These are phyloP conservation scores for Microtus richardsoni DNA, from an alignment of 2,113 vertebrate species.

Conservation along the genomic window DNA sequence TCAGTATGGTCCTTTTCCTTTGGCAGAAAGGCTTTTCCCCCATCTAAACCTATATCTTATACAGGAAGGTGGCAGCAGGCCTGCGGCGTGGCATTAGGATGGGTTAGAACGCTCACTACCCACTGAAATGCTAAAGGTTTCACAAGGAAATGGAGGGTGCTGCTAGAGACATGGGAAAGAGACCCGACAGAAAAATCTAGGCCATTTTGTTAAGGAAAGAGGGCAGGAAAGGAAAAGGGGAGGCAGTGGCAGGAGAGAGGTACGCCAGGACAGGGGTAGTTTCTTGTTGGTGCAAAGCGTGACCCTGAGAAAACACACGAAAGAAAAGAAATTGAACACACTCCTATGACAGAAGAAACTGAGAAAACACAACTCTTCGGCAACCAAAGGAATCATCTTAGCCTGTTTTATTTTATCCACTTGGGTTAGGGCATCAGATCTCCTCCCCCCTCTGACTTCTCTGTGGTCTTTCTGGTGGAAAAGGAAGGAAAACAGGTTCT, in stretches of 20 bases:
- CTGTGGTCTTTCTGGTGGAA: slow-evolving; percentile 2
- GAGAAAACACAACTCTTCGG: not conserved
- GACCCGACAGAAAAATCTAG: not conserved
- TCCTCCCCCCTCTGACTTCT: not conserved
- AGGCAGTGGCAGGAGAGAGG: not conserved
- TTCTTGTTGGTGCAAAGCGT: not conserved
- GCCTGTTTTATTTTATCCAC: not conserved
- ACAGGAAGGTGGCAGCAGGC: not conserved
- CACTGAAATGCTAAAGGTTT: not conserved
- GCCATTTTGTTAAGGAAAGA: not conserved
- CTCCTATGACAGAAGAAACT: not conserved
- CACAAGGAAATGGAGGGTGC: not conserved
- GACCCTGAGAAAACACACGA: not conserved
- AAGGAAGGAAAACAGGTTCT: not conserved
- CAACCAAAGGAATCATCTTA: not conserved
- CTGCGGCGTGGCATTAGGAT: not conserved
- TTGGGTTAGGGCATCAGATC: not conserved
- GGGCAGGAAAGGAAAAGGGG: not conserved
- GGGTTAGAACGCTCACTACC: not conserved
- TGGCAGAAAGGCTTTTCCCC: not conserved
- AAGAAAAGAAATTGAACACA: not conserved
- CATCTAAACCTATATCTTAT: not conserved
- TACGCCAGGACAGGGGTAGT: not conserved
- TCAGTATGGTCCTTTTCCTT: slow-evolving; percentile 16
- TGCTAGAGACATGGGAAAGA: not conserved